Percentiles rank a stretch among this genome's conserved stretches.
Evolutionary conservation across 2,888 invertebrate species (phyloP).

Genomic region (Drosophila subquinaria): DNA sequence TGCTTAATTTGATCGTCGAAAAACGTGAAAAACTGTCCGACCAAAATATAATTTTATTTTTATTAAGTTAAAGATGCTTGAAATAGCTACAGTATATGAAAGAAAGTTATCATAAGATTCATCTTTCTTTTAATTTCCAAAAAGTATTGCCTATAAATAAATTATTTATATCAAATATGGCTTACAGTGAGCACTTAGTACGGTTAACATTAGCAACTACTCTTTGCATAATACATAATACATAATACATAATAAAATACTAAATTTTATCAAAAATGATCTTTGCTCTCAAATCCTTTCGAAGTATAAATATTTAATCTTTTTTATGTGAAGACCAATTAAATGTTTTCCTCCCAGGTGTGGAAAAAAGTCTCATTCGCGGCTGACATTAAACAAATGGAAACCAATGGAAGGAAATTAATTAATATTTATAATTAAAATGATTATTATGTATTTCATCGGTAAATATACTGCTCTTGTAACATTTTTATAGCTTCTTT

Average conservation of each 20-base stretch:
- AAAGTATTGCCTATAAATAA: not conserved
- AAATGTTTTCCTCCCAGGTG: too few relatives aligned
- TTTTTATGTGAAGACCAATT: too few relatives aligned
- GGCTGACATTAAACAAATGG: too few relatives aligned
- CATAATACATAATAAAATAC: too few relatives aligned
- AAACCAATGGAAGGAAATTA: too few relatives aligned
- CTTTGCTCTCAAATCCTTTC: too few relatives aligned
- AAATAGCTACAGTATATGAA: not conserved
- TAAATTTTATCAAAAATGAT: too few relatives aligned
- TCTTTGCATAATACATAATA: too few relatives aligned
- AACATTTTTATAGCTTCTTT: not conserved
- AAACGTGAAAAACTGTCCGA: not conserved
- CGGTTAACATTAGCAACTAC: too few relatives aligned
- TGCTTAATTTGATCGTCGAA: not conserved
- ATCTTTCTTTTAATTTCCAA: not conserved
- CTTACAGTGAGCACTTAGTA: not conserved
- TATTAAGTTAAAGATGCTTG: too few relatives aligned
- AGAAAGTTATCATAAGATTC: not conserved
- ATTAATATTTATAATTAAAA: not conserved
- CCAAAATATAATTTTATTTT: not conserved
- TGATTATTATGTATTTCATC: not conserved
- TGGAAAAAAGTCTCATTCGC: too few relatives aligned
- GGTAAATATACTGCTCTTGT: not conserved
- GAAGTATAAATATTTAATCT: too few relatives aligned
- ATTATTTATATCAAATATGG: not conserved